Percentiles rank a stretch among this genome's conserved stretches.
These are phyloP conservation scores for Cantharis rustica DNA, from an alignment of 2,888 invertebrate genomes.

Conservation along the genomic window DNA sequence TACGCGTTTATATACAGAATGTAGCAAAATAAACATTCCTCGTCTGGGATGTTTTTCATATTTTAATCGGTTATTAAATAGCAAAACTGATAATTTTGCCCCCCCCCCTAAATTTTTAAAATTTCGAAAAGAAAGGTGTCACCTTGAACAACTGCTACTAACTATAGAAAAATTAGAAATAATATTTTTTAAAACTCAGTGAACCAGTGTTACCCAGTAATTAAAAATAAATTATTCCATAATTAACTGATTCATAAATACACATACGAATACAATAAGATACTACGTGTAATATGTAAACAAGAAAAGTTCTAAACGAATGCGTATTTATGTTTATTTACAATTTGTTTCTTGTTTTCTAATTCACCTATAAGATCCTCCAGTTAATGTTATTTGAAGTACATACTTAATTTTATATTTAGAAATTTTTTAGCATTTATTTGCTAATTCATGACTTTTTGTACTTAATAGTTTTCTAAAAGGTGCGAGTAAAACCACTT, in stretches of 20 bases:
- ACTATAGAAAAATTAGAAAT: neutral
- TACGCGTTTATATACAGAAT: neutral
- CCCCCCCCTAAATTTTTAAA: neutral
- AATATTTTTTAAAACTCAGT: neutral
- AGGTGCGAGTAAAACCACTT: neutral
- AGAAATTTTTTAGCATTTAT: neutral
- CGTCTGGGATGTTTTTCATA: neutral
- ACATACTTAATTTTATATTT: neutral
- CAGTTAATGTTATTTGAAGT: neutral
- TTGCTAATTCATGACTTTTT: neutral
- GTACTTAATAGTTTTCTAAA: neutral
- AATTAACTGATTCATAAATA: neutral
- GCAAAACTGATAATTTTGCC: too few species aligned
- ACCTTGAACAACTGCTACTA: neutral
- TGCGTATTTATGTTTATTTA: neutral
- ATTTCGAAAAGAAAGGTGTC: neutral
- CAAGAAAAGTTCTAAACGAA: neutral
- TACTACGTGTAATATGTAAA: neutral
- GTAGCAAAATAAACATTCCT: neutral
- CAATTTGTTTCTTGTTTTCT: neutral
- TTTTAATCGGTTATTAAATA: neutral
- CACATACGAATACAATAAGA: neutral
- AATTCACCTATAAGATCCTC: neutral
- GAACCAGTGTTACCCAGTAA: neutral
- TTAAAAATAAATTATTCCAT: neutral